phyloP scores from a whole-genome alignment of 2,113 vertebrate species.

The Anas platyrhynchos region DNA sequence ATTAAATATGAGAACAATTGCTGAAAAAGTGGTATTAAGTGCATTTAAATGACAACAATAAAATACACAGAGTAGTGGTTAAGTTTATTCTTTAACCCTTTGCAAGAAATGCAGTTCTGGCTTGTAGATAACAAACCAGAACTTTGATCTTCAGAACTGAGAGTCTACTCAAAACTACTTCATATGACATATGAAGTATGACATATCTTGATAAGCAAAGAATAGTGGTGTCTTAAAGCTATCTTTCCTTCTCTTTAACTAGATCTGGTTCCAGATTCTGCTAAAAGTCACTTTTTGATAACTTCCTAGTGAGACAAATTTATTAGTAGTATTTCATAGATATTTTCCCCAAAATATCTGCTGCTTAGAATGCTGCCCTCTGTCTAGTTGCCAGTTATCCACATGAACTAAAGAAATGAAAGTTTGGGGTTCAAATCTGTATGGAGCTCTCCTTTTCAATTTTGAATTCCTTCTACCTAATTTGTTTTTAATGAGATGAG shows the following conservation, averaged over 20 bases:
- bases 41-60: not conserved
- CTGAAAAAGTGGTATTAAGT: not conserved
- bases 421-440: not conserved
- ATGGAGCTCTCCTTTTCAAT: not conserved
- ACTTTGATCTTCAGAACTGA: not conserved
- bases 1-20: not conserved
- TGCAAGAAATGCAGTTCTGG: not conserved
- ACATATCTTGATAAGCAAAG: not conserved
- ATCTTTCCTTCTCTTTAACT: not conserved
- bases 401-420: not conserved
- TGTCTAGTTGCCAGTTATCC: not conserved
- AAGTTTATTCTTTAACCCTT: not conserved
- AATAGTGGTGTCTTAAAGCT: not conserved
- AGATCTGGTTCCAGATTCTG: not conserved
- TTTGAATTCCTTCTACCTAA: not conserved
- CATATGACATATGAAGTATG: not conserved
- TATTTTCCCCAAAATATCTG: not conserved
- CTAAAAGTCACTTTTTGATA: not conserved
- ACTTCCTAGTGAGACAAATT: not conserved
- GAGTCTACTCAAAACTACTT: not conserved
- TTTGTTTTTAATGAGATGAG: not conserved
- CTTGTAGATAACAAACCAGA: not conserved
- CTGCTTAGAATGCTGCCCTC: not conserved
- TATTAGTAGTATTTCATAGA: not conserved
- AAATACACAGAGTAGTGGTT: not conserved